phyloP scores from a whole-genome alignment of 2,113 vertebrate species.

The Ornithorhynchus anatinus region DNA sequence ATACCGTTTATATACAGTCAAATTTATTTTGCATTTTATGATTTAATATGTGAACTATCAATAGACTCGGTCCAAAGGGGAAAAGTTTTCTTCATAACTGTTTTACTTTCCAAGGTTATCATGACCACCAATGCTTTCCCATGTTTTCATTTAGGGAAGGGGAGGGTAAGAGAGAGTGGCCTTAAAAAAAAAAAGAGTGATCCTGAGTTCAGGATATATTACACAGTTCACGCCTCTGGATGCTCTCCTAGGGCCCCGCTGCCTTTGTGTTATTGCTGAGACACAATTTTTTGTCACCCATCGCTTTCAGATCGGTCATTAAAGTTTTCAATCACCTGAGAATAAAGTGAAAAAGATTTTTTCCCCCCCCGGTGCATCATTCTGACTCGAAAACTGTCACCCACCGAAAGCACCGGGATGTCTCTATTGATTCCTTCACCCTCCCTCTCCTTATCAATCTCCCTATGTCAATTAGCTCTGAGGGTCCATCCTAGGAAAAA shows the following conservation, averaged over 20 bases:
- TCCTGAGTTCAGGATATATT: no score
- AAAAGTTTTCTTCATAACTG: neutral
- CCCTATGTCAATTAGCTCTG: slow-evolving; percentile 2
- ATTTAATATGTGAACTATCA: slow-evolving; percentile 1
- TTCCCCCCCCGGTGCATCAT: slow-evolving; percentile 19
- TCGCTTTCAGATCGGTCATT: slow-evolving; percentile 12
- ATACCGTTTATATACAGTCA: neutral
- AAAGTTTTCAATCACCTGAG: slow-evolving; percentile 22
- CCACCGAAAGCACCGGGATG: neutral
- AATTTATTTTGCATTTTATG: slow-evolving; percentile 2
- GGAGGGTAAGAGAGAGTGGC: neutral
- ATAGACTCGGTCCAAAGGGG: no score
- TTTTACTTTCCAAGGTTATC: neutral
- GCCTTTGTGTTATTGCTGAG: no score
- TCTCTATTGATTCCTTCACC: slow-evolving; percentile 18
- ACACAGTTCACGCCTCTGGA: no score
- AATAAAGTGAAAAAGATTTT: neutral
- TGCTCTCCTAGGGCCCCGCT: no score
- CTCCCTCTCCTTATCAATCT: slow-evolving; percentile 14
- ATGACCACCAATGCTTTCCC: neutral
- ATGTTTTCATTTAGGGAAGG: neutral
- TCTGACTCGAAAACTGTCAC: slow-evolving; percentile 36
- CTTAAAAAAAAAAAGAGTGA: neutral
- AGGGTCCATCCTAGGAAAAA: slow-evolving; percentile 10
- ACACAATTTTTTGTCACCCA: neutral